Conservation (phyloP, 2,888 invertebrate genomes). For the Papilio elwesi region DNA sequence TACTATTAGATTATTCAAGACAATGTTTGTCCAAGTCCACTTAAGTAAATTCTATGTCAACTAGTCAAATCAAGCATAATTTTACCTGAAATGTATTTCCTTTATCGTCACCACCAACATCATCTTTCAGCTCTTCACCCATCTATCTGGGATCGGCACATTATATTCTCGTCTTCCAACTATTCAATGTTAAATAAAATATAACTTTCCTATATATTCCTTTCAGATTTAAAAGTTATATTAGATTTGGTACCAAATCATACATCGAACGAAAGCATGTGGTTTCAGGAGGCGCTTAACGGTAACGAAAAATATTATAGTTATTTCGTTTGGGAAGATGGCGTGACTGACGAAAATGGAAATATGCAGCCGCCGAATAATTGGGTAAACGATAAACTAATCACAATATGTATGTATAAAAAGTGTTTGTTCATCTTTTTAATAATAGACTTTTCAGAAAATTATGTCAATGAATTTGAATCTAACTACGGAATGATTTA, state of each 20-base stretch:
- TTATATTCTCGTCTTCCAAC: no score
- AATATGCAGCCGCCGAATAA: slow-evolving; percentile 87
- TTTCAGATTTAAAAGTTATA: slow-evolving; percentile 82
- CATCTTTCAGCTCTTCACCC: no score
- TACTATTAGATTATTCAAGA: no score
- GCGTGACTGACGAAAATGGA: slow-evolving; percentile 72
- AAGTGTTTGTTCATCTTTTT: no score
- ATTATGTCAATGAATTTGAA: not conserved
- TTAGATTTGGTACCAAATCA: slow-evolving; percentile 90
- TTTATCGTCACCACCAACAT: no score
- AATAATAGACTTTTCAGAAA: no score
- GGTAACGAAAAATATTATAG: slow-evolving; percentile 86
- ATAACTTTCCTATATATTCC: slow-evolving; percentile 4
- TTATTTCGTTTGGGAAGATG: slow-evolving; percentile 90
- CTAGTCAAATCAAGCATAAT: no score
- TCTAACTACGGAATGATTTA: not conserved
- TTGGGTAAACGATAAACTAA: slow-evolving; percentile 83
- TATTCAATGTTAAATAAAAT: not conserved
- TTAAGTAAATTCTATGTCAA: no score
- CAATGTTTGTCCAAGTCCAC: no score
- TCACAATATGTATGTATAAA: no score
- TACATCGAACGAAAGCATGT: slow-evolving; percentile 90
- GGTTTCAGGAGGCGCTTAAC: slow-evolving; percentile 91
- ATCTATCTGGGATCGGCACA: no score
- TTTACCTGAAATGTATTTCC: no score